A percentile compares a stretch with the other conserved stretches of the same genome.
These are phyloP conservation scores for Ellobius talpinus DNA, from an alignment of 2,113 vertebrate species.

Conservation along the genomic window DNA sequence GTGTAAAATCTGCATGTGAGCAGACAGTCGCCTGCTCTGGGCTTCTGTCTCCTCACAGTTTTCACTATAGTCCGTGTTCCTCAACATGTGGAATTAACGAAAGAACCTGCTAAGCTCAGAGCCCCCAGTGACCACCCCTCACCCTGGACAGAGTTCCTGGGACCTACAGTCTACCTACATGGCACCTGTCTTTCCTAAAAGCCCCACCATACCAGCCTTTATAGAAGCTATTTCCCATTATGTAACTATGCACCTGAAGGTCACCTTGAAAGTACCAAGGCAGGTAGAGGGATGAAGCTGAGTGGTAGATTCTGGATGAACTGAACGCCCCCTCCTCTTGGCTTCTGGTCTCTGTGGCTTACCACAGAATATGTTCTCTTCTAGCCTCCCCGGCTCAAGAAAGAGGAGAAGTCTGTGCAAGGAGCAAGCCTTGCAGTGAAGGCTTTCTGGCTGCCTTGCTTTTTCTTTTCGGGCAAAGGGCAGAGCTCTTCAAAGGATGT, in stretches of 20 bases:
- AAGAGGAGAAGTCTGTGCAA: background rate
- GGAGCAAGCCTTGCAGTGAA: fast-evolving
- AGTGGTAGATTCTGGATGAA: fast-evolving
- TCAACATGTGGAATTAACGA: background rate
- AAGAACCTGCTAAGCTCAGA: background rate
- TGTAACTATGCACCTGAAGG: background rate
- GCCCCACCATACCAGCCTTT: background rate
- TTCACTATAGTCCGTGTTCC: background rate
- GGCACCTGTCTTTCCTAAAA: background rate
- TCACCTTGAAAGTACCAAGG: background rate
- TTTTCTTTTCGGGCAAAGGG: background rate
- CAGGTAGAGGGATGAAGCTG: background rate
- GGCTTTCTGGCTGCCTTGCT: background rate
- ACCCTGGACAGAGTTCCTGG: background rate
- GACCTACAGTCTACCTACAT: background rate
- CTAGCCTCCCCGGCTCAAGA: background rate
- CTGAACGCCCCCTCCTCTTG: too few relatives aligned
- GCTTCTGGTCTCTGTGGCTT: background rate
- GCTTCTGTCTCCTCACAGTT: background rate
- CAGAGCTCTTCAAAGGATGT: too few relatives aligned
- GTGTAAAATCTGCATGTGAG: background rate
- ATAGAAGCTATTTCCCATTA: background rate
- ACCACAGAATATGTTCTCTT: background rate
- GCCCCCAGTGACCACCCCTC: background rate
- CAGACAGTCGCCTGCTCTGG: background rate